Conservation (phyloP, 1,140 invertebrate species). For the Brachionus sp. region DNA sequence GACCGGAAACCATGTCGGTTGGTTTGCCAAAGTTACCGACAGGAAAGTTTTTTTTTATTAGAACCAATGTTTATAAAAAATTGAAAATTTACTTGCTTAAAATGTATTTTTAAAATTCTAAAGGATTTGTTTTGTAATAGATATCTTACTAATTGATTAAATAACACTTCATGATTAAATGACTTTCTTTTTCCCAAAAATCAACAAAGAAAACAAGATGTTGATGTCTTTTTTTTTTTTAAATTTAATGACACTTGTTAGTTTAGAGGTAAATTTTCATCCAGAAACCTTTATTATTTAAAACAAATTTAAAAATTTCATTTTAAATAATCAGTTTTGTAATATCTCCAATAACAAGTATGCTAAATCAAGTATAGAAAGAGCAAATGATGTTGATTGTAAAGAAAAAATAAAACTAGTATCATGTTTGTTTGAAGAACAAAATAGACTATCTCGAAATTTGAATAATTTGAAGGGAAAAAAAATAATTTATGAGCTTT, state of each 20-base stretch:
- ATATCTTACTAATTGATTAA: too few relatives aligned
- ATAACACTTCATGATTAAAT: too few relatives aligned
- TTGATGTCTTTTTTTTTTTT: neutral
- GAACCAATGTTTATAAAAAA: too few relatives aligned
- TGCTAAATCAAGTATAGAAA: conserved; percentile 78
- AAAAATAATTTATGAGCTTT: neutral
- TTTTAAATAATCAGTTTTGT: neutral
- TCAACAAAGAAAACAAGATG: too few relatives aligned
- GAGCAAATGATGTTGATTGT: conserved; percentile 79
- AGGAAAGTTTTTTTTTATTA: too few relatives aligned
- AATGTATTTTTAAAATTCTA: too few relatives aligned
- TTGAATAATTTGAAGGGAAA: neutral
- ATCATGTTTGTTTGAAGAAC: conserved; percentile 71
- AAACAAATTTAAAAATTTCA: neutral
- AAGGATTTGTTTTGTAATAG: too few relatives aligned
- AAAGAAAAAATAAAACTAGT: conserved; percentile 80
- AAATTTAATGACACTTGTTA: neutral
- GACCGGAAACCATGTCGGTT: too few relatives aligned
- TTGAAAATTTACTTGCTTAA: too few relatives aligned
- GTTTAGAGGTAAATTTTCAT: neutral
- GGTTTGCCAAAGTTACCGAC: too few relatives aligned
- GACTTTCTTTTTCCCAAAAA: too few relatives aligned
- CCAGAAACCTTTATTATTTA: neutral
- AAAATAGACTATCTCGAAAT: neutral
- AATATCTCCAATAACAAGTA: conserved; percentile 63